Percentiles rank a stretch among this genome's conserved stretches.
These are phyloP conservation scores for Sinocyclocheilus grahami DNA, from an alignment of 2,113 vertebrate species.

Conservation along the genomic window DNA sequence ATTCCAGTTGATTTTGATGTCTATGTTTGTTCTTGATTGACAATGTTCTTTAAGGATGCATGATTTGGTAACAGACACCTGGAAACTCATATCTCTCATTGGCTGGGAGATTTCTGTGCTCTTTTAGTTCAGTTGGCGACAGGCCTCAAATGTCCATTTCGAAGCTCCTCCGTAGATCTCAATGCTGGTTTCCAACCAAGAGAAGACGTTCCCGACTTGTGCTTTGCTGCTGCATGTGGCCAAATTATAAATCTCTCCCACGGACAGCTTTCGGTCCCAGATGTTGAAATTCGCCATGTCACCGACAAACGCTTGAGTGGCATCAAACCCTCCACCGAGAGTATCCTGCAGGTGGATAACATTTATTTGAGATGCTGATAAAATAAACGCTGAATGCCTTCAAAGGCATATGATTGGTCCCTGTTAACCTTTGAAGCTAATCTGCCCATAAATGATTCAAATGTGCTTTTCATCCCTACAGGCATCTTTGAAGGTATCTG, in stretches of 20 bases:
- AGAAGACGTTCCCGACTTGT: slow-evolving; percentile 90
- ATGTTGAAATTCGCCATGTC: slow-evolving; percentile 97
- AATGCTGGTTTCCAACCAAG: slow-evolving; percentile 91
- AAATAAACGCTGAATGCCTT: slow-evolving; percentile 13
- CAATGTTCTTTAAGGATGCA: slow-evolving; percentile 48
- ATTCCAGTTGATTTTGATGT: slow-evolving; percentile 59
- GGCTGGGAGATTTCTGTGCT: slow-evolving; percentile 50
- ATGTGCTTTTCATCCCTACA: neutral
- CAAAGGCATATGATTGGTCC: slow-evolving; percentile 7
- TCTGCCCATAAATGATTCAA: slow-evolving; percentile 45
- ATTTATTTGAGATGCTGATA: slow-evolving; percentile 26
- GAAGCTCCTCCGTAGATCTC: slow-evolving; percentile 95
- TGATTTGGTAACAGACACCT: slow-evolving; percentile 59
- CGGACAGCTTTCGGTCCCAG: slow-evolving; percentile 94
- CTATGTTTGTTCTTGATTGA: slow-evolving; percentile 55
- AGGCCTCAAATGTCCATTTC: slow-evolving; percentile 97
- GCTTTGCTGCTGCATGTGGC: slow-evolving; percentile 95
- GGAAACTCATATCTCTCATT: slow-evolving; percentile 45
- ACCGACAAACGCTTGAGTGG: slow-evolving; percentile 96
- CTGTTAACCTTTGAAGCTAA: slow-evolving; percentile 45
- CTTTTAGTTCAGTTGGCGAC: slow-evolving; percentile 93
- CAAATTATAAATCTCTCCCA: slow-evolving; percentile 90
- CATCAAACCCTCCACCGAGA: slow-evolving; percentile 93
- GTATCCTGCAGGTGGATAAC: slow-evolving; percentile 82
- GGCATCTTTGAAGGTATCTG: slow-evolving; percentile 15